Evolutionary conservation across 2,113 vertebrate genomes (phyloP).

Genomic region (Hippocampus barbouri): DNA sequence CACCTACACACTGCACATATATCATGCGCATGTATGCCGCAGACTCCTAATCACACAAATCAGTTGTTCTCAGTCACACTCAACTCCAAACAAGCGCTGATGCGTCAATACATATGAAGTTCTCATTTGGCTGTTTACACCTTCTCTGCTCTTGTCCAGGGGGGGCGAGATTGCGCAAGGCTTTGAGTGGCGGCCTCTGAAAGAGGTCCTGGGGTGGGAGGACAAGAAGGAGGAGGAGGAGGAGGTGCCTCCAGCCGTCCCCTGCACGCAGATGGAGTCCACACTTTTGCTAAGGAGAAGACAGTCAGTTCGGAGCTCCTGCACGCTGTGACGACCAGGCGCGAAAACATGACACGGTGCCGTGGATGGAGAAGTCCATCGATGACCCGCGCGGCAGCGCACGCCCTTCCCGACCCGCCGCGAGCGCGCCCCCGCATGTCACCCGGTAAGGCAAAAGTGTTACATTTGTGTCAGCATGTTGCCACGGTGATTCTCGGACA

Average conservation of each 20-base stretch:
- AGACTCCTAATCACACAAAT: not conserved
- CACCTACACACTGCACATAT: too few relatives aligned
- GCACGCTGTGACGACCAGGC: constrained; percentile 47
- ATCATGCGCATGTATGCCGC: not conserved
- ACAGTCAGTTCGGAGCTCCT: constrained; percentile 42
- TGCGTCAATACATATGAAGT: not conserved
- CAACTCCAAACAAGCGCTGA: not conserved
- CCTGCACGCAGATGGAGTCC: constrained; percentile 52
- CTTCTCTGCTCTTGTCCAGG: constrained; percentile 37
- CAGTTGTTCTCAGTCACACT: not conserved
- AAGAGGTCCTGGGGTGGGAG: constrained; percentile 29
- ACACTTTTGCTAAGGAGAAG: constrained; percentile 49
- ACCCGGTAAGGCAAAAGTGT: not conserved
- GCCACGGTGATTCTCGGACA: not conserved
- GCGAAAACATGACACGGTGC: constrained; percentile 42
- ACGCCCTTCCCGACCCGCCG: constrained; percentile 19
- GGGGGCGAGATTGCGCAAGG: constrained; percentile 27
- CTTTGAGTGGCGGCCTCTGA: constrained; percentile 17
- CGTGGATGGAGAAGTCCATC: constrained; percentile 43
- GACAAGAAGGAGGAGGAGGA: constrained; percentile 34
- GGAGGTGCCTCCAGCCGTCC: constrained; percentile 59
- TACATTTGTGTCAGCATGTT: not conserved
- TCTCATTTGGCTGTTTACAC: not conserved
- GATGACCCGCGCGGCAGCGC: constrained; percentile 33
- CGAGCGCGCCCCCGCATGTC: constrained; percentile 23